Percentiles rank a stretch among this genome's conserved stretches.
phyloP scores from a whole-genome alignment of 2,888 invertebrate genomes.

The Tolmerus cingulatus region DNA sequence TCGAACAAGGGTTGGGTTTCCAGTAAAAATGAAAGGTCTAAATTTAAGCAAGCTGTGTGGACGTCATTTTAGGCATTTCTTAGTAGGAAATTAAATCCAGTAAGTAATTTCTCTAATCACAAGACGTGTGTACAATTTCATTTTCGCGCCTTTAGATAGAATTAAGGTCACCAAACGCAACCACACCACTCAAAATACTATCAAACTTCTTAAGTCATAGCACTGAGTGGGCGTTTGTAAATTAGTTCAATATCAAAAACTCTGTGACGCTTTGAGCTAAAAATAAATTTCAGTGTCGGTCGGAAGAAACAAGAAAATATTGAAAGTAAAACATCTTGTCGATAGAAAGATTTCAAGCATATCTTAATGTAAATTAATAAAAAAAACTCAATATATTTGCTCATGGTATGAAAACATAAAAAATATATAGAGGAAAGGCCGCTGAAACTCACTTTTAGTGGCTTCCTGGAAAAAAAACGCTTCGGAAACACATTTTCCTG shows the following conservation, averaged over 20 bases:
- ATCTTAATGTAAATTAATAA: neutral
- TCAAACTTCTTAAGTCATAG: neutral
- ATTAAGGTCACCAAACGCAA: neutral
- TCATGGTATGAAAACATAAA: neutral
- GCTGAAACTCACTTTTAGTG: neutral
- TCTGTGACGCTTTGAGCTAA: neutral
- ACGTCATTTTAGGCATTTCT: no score
- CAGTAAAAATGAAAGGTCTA: no score
- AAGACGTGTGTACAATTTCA: neutral
- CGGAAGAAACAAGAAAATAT: neutral
- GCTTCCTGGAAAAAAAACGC: neutral
- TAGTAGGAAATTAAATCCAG: neutral
- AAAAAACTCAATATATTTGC: neutral
- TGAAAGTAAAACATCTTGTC: neutral
- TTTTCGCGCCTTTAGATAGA: neutral
- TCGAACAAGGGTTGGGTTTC: no score
- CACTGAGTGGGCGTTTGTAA: neutral
- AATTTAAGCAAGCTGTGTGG: no score
- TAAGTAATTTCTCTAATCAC: neutral
- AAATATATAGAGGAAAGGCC: neutral
- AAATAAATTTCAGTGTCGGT: neutral
- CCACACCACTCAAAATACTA: neutral
- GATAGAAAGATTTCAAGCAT: neutral
- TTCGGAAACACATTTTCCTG: neutral
- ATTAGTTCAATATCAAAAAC: conserved; percentile 12